Base-by-base conservation (phyloP, 2,888 invertebrate genomes). In the Drosophila aldrichi region DNA sequence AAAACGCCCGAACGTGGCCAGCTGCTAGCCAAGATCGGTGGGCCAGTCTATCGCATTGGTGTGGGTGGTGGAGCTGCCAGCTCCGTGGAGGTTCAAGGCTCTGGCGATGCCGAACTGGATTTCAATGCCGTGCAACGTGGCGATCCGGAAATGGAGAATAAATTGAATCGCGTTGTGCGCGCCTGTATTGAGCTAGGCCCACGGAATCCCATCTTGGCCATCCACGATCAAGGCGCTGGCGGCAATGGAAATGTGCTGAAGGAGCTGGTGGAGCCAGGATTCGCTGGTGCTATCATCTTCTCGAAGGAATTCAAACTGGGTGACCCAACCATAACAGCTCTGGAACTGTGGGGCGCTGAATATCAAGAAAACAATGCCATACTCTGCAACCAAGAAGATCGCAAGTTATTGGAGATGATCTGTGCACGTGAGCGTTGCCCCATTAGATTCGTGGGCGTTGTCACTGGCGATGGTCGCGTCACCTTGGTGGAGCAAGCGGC, bases 221-320 rank as follows among this genome's bases (percentile, higher is more conserved):
- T 99, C 83, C 99, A 99, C 91, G 99, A 99, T 93, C 99, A 99
- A 94, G 99, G 99, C 22, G 99, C 99, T 10, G 99, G 99, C n/a
- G 99, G 99, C 34, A 97, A 98, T 91, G 97, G 99, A 2, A 99
- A 99, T 92, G 99, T 99, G 0, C 92, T 99, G 36, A 99, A 99
- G 91, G 99, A 99, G 92, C 93, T 99, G 6, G 98, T 98, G 0
- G 99, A 99, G 87, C 99, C 99, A 0, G 93, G 92, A 1, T 92
- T 91, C 64, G 95, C 96, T 6, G 99, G 99, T 1, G 99, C 98
- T 0, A 95, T 97, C 0, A 97, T 99, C 70, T 97, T 96, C 90
- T 96, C 97, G 0, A 95, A 96, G 70, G 95, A 95, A 90, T 98
- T 98, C 91, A 96, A 97, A 77, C 94, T 99, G 34, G 99, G 99